These are phyloP conservation scores for Thymelicus acteon DNA, from an alignment of 2,888 invertebrate genomes.

Conservation along the genomic window DNA sequence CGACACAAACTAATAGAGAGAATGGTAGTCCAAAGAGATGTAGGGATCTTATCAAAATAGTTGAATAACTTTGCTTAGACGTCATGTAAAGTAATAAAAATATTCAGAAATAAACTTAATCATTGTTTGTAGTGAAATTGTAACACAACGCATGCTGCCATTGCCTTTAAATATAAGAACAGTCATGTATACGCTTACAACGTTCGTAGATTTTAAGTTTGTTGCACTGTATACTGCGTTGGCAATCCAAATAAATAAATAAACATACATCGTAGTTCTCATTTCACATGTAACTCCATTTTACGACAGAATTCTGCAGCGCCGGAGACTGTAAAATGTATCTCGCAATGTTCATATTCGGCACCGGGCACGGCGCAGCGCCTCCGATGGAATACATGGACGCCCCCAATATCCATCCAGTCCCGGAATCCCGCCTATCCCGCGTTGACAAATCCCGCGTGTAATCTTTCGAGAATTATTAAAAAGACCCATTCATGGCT, in stretches of 20 bases:
- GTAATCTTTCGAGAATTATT: conserved; percentile 34
- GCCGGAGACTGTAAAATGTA: conserved; percentile 19
- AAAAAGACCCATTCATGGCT: conserved; percentile 35
- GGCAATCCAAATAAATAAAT: no score
- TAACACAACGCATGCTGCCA: no score
- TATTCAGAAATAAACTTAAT: neutral
- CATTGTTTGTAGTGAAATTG: no score
- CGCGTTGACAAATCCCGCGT: conserved; percentile 34
- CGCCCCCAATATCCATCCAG: conserved; percentile 33
- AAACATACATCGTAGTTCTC: no score
- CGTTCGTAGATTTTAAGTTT: no score
- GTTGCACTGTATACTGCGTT: no score
- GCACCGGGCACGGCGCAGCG: neutral
- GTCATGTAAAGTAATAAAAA: neutral
- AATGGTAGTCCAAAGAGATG: no score
- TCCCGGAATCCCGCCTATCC: conserved; percentile 30
- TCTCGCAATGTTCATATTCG: conserved; percentile 28
- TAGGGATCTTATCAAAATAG: no score
- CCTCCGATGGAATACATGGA: conserved; percentile 22
- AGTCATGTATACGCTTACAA: no score
- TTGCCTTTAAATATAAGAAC: no score
- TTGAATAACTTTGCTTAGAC: neutral
- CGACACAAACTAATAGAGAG: no score
- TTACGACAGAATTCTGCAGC: conserved; percentile 13
- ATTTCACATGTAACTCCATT: conserved; percentile 13